Conservation (phyloP, 2,888 invertebrate species). For the Lamellibrachia satsuma region DNA sequence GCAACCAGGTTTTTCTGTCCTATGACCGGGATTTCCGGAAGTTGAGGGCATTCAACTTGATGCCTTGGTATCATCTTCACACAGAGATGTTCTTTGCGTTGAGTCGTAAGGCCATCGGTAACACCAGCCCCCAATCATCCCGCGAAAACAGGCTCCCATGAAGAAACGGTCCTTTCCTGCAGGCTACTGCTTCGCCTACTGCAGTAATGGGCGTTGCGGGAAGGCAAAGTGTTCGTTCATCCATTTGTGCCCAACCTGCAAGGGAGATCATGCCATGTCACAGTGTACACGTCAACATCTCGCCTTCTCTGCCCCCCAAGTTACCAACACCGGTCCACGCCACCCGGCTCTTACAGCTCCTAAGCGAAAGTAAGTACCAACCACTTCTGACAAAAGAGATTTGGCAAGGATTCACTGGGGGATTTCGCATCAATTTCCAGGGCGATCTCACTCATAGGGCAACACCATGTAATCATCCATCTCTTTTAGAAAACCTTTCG, state of each 20-base stretch:
- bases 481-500: too few species aligned
- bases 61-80: too few species aligned
- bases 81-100: too few species aligned
- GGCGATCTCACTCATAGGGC: not conserved
- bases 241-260: not conserved
- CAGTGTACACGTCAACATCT: not conserved
- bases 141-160: too few species aligned
- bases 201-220: not conserved
- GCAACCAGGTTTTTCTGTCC: too few species aligned
- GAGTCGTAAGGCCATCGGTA: too few species aligned
- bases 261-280: not conserved
- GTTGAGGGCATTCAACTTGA: too few species aligned
- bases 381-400: not conserved
- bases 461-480: too few species aligned
- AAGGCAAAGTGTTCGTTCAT: not conserved
- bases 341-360: not conserved
- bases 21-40: too few species aligned
- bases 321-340: not conserved
- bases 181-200: slow-evolving; percentile 14
- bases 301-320: not conserved
- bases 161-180: not conserved
- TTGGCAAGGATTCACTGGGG: not conserved
- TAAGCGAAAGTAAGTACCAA: not conserved
- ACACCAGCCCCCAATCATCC: too few species aligned
- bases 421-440: not conserved